phyloP scores from a whole-genome alignment of 1,140 invertebrate species.

The Mesaphorura yosii region DNA sequence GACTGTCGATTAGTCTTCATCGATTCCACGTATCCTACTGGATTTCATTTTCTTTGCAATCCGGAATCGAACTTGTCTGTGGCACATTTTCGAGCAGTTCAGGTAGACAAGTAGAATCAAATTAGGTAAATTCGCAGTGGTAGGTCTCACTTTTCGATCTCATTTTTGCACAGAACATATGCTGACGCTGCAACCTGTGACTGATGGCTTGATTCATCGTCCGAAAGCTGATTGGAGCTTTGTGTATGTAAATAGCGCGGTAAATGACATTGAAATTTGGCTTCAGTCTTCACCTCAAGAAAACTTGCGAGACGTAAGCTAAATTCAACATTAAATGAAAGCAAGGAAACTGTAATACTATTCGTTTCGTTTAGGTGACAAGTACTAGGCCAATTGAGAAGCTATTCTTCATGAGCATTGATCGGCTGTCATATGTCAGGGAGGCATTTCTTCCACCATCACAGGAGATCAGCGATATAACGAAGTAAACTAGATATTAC shows the following conservation, averaged over 20 bases:
- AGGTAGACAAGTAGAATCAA: constrained; percentile 33
- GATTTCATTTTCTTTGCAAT: constrained; percentile 94
- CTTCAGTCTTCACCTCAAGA: constrained; percentile 69
- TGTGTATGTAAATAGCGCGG: constrained; percentile 82
- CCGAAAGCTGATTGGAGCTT: constrained; percentile 81
- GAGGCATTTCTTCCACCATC: constrained; percentile 42
- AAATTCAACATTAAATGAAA: no score
- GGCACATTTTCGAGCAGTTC: constrained; percentile 72
- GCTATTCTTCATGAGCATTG: constrained; percentile 79
- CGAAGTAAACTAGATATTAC: constrained; percentile 10
- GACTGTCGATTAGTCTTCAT: constrained; percentile 72
- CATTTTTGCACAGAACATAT: constrained; percentile 50
- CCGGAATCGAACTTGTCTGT: constrained; percentile 83
- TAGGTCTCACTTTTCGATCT: neutral
- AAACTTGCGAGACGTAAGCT: no score
- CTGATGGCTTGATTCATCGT: constrained; percentile 74
- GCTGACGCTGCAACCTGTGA: constrained; percentile 58
- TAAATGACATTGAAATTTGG: constrained; percentile 83
- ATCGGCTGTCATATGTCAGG: constrained; percentile 68
- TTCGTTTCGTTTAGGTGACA: neutral
- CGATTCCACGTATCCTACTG: constrained; percentile 91
- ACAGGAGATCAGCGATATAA: neutral
- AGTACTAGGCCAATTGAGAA: constrained; percentile 59
- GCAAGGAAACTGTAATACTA: no score
- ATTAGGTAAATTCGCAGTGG: constrained; percentile 27